Base-by-base conservation (phyloP, 1,140 invertebrate species). In the Drosophila lini region DNA sequence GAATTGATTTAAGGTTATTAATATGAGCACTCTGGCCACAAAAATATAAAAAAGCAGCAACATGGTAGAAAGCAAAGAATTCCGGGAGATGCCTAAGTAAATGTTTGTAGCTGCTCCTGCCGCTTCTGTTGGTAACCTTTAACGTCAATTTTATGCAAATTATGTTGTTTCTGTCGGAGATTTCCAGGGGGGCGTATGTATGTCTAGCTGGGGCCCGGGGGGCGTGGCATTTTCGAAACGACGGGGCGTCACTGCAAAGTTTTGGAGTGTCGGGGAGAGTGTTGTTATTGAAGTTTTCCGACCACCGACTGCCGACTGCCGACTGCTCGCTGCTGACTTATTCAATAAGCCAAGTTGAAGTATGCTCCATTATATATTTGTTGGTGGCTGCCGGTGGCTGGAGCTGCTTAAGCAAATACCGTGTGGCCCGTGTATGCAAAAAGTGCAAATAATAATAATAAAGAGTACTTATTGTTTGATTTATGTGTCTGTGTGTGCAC, bases 371-470 rank as follows among this genome's bases (percentile, higher is more conserved):
- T 74, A 74, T 78, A 83, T 78, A 63, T 78, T 65, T 71, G 75
- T 57, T 73, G 68, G 71, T 74, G 75, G 45, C 42, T 81, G 56
- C 38, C 50, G 19, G 58, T 32, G 68, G 71, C 38, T 62, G 80
- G 60, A 60, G 82, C 52, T 82, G 79, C 88, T 90, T 86, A 90
- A 80, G 79, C 57, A 82, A 90, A 86, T 82, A 90, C 82, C 82
- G 67, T 82, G 67, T 67, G 69, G 69, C 58, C 40, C 61, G 60
- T 83, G 56, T 89, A 89, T 89, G 85, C 84, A 89, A 89, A 91
- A 91, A 91, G 90, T 91, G 90, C 90, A 91, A 91, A 91, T 91
- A 91, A 91, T 91, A 91, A 91, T 91, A 91, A 90, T 90, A 91
- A 90, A 91, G 90, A 91, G 90, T 91, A 91, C 90, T 91, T 91